Base-by-base conservation (phyloP, 2,888 invertebrate species). In the Athripsodes cinereus region DNA sequence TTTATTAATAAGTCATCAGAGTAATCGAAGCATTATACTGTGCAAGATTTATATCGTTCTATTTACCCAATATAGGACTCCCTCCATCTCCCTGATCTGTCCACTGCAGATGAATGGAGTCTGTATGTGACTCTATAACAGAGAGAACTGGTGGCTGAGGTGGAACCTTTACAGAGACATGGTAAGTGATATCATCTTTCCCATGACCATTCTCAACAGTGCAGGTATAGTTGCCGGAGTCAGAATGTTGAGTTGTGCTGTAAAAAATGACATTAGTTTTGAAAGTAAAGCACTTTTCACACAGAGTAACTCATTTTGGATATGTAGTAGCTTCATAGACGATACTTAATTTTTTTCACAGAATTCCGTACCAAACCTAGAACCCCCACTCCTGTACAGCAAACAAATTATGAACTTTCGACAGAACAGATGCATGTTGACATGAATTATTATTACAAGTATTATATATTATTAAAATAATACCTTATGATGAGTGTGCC, bases 191-290 rank as follows among this genome's bases (percentile, higher is more conserved):
- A 67, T 89, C 88, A 72, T 92, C 93, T 56, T 83, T 83, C 1
- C 92, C 92, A 73, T 90, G 86, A 10, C 81, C 81, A 71, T 96
- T 95, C 68, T 91, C 90, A 0, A 92, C 92, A 34, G 81, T 78
- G 69, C 95, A 96, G 0, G 92, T 91, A 72, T 94, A 96, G 75
- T 94, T 94, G 13, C 92, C 93, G 65, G 89, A 89, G 72, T 95
- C 94, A 20, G 84, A 84, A 65, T 86, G 86, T 70, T 91, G 90
- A 2, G 89, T 78, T 75, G 77, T 76, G 64, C 79, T 79, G 77
- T 34, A 60, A 55, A 55, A 44, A 13, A n/a, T n/a, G n/a, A n/a
- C n/a, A n/a, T n/a, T n/a, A n/a, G n/a, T n/a, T n/a, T n/a, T n/a
- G n/a, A n/a, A n/a, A n/a, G n/a, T n/a, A n/a, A n/a, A n/a, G n/a